Evolutionary conservation across 2,113 vertebrate genomes (phyloP).

Genomic region (Pan paniscus): DNA sequence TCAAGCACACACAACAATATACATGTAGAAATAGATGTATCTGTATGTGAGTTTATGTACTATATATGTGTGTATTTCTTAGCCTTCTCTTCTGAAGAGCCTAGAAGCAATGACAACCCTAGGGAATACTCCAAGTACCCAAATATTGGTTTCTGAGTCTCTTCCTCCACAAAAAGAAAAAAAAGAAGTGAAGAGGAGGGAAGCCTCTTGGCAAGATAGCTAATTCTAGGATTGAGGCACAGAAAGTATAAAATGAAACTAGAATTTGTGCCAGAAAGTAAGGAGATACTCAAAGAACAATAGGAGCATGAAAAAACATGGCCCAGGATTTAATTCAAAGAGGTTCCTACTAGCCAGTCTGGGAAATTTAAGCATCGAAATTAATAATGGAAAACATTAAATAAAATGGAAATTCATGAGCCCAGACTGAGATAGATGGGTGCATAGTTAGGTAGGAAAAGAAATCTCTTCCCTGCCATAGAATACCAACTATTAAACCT

Average conservation of each 20-base stretch:
- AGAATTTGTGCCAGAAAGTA: not conserved
- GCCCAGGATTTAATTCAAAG: not conserved
- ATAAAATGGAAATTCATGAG: not conserved
- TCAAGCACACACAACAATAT: not conserved
- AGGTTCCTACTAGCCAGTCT: not conserved
- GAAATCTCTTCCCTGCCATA: not conserved
- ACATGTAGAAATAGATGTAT: not conserved
- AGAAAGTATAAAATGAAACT: not conserved
- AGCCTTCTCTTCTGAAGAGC: not conserved
- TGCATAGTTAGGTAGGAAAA: not conserved
- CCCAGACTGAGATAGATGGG: not conserved
- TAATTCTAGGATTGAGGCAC: not conserved
- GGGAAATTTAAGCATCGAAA: not conserved
- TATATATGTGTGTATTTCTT: not conserved
- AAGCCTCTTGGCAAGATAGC: not conserved
- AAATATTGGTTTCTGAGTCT: not conserved
- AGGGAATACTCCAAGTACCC: not conserved
- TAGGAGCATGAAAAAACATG: not conserved
- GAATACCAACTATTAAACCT: not conserved
- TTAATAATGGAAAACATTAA: slow-evolving; percentile 41
- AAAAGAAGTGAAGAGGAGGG: rapidly evolving
- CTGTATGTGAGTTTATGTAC: not conserved
- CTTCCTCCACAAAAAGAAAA: not conserved
- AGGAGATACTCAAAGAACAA: not conserved
- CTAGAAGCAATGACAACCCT: not conserved